Conservation (phyloP, 2,113 vertebrate genomes). For the Engystomops pustulosus region DNA sequence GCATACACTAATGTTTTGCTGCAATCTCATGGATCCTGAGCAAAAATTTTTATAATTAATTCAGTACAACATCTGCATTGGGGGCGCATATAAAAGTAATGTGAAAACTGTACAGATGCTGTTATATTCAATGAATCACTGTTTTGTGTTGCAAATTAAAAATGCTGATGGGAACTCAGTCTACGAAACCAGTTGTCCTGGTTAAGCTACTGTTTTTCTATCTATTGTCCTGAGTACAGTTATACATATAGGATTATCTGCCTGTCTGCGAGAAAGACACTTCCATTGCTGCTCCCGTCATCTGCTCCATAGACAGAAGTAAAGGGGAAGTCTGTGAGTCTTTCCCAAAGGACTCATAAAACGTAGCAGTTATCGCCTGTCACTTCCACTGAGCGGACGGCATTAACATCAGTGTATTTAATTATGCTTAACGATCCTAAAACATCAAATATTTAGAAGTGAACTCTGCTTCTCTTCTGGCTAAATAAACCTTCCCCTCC, state of each 20-base stretch:
- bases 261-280: neutral
- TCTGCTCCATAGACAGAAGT: conserved; percentile 30
- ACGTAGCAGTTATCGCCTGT: conserved; percentile 56
- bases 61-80: too few relatives aligned
- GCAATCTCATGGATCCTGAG: neutral
- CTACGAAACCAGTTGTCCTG: too few relatives aligned
- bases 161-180: too few relatives aligned
- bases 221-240: too few relatives aligned
- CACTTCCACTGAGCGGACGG: conserved; percentile 58
- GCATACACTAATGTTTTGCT: neutral
- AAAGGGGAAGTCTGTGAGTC: conserved; percentile 52
- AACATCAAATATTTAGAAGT: conserved; percentile 61
- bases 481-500: conserved; percentile 58
- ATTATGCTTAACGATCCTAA: conserved; percentile 60
- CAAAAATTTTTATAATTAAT: too few relatives aligned
- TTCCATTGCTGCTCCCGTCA: neutral
- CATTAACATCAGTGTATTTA: conserved; percentile 60
- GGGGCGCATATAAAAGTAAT: too few relatives aligned
- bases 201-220: too few relatives aligned
- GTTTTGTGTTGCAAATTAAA: too few relatives aligned
- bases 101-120: too few relatives aligned
- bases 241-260: neutral
- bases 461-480: conserved; percentile 60
- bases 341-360: conserved; percentile 56
- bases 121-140: too few relatives aligned